phyloP scores from a whole-genome alignment of 1,140 invertebrate species.

The Heterodera carotae region DNA sequence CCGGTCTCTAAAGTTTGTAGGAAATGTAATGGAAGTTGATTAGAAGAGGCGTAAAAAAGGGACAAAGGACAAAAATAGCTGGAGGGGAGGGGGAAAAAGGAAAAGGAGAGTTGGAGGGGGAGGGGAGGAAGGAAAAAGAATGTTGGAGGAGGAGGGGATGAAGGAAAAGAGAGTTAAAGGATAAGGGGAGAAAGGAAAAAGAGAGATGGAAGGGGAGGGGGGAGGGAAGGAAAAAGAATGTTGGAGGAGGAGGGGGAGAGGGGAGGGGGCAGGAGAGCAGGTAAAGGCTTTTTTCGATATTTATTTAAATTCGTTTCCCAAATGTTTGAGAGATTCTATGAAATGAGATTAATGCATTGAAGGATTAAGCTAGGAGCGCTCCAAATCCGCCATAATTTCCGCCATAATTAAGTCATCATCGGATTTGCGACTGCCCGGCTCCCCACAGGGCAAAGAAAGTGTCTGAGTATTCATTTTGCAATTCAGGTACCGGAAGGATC shows the following conservation, averaged over 20 bases:
- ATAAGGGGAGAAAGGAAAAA: neutral
- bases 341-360: neutral
- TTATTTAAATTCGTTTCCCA: too few species aligned
- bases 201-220: neutral
- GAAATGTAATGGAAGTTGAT: neutral
- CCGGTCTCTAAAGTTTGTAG: conserved; percentile 5
- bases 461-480: too few species aligned
- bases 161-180: neutral
- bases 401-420: neutral
- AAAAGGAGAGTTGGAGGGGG: neutral
- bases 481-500: too few species aligned
- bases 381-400: neutral
- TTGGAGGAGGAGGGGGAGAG: neutral
- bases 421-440: neutral
- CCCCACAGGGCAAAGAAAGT: neutral
- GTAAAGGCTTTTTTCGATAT: too few species aligned
- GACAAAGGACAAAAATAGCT: neutral
- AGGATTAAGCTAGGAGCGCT: neutral
- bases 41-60: neutral
- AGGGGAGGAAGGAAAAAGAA: neutral
- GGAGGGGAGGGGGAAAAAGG: neutral
- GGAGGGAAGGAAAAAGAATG: neutral
- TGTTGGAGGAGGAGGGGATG: neutral
- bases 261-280: neutral
- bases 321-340: neutral